Evolutionary conservation across 2,113 vertebrate species (phyloP).

Genomic region (Mormyrus lacerda): DNA sequence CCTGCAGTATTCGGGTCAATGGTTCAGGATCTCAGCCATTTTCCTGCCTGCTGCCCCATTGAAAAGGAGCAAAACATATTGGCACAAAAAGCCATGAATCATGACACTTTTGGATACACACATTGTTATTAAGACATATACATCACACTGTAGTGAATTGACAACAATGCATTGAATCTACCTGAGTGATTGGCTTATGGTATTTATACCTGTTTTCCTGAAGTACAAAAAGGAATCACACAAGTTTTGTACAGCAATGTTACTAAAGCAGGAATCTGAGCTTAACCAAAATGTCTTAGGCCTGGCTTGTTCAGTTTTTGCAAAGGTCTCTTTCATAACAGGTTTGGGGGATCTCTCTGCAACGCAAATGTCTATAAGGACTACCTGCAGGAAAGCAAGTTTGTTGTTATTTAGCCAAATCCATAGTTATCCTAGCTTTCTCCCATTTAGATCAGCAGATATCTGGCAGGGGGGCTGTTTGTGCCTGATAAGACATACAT

Average conservation of each 20-base stretch:
- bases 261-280: constrained; percentile 3
- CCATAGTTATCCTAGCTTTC: constrained; percentile 27
- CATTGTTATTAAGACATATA: too few relatives aligned
- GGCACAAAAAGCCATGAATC: not conserved
- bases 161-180: not conserved
- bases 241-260: not conserved
- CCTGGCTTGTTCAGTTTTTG: constrained; percentile 1
- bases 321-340: not conserved
- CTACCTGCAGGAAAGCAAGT: constrained; percentile 36
- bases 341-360: constrained; percentile 18
- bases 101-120: not conserved
- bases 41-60: not conserved
- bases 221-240: not conserved
- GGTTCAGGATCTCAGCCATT: not conserved
- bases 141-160: not conserved
- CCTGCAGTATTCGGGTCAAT: not conserved
- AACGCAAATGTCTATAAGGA: constrained; percentile 31
- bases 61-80: not conserved
- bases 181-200: not conserved
- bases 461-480: constrained; percentile 27
- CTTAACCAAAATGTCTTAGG: not conserved
- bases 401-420: constrained; percentile 36
- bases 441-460: constrained; percentile 33
- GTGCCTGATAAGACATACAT: constrained; percentile 38
- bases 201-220: not conserved